Conservation (phyloP, 1,140 invertebrate genomes). For the Diuraphis noxia region DNA sequence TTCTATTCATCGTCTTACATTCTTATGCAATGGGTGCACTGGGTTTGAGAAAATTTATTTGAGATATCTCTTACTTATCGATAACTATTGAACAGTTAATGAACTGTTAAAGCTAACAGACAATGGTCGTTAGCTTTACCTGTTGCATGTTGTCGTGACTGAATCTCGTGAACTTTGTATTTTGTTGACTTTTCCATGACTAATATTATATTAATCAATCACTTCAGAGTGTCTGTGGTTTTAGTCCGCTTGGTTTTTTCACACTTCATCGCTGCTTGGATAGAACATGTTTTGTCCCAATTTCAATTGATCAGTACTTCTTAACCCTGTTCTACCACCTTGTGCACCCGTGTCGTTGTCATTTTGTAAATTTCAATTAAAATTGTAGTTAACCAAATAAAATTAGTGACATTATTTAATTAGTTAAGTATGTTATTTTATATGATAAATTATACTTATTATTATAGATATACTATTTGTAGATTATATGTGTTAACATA, state of each 20-base stretch:
- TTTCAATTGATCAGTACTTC: too few species aligned
- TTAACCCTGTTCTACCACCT: neutral
- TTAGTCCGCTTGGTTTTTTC: too few species aligned
- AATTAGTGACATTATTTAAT: neutral
- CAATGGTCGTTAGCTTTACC: neutral
- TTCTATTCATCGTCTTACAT: neutral
- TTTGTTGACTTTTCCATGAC: neutral
- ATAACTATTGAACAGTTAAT: neutral
- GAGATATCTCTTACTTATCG: neutral
- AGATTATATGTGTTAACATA: neutral
- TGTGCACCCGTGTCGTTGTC: neutral
- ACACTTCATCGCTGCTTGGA: neutral
- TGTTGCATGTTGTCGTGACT: neutral
- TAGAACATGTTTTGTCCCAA: too few species aligned
- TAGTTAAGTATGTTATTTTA: neutral
- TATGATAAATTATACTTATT: neutral
- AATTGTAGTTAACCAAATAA: neutral
- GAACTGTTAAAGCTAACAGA: too few species aligned
- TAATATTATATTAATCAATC: too few species aligned
- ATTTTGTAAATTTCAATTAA: neutral
- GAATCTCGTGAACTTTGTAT: neutral
- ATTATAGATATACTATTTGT: neutral
- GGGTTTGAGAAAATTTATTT: neutral
- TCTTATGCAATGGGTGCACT: neutral
- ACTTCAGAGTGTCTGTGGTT: too few species aligned